These are phyloP conservation scores for Chamaea fasciata DNA, from an alignment of 2,113 vertebrate genomes.

Conservation along the genomic window DNA sequence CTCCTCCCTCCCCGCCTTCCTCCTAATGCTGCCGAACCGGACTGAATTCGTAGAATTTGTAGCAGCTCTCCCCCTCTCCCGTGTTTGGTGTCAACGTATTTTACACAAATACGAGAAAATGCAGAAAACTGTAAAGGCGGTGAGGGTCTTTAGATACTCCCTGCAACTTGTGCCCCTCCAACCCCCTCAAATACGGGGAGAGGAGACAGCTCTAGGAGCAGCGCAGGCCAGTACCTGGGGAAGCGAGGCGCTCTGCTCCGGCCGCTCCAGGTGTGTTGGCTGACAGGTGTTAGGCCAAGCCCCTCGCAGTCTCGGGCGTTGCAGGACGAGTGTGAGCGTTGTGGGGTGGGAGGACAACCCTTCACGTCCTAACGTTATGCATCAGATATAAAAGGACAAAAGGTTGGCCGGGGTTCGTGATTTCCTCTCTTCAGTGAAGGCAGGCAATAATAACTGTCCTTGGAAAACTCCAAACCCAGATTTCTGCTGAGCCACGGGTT, in stretches of 20 bases:
- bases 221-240: neutral
- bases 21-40: neutral
- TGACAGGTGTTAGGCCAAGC: neutral
- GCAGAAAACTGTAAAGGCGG: neutral
- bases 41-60: neutral
- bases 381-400: constrained; percentile 54
- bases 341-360: neutral
- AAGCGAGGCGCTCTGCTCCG: neutral
- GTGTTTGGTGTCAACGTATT: accelerated
- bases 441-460: neutral
- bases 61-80: neutral
- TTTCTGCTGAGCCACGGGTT: neutral
- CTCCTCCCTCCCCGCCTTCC: accelerated
- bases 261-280: neutral
- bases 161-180: neutral
- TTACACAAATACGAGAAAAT: neutral
- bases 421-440: neutral
- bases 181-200: neutral
- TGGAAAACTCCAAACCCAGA: neutral
- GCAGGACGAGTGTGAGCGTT: neutral
- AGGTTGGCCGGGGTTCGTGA: neutral
- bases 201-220: neutral
- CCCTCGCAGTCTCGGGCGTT: neutral
- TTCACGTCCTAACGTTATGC: constrained; percentile 32
- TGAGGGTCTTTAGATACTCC: neutral